Base-by-base conservation (phyloP, 2,888 invertebrate genomes). In the Nemotelus pantherinus region DNA sequence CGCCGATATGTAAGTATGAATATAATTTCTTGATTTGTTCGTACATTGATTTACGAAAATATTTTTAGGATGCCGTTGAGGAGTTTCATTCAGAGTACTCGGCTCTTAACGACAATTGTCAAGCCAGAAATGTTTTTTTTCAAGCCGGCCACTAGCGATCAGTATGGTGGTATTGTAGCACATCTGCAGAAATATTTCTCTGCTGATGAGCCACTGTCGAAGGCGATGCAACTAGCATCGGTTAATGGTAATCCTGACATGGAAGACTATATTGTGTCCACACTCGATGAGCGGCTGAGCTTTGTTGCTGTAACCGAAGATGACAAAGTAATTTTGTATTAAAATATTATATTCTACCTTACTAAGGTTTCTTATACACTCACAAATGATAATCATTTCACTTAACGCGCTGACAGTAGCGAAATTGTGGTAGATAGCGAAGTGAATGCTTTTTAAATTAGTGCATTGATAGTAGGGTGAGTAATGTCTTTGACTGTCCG, bases 131-230 rank as follows among this genome's bases (percentile, higher is more conserved):
- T 43, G 41, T 70, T 70, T 43, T 41, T 3, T 3, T 70, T 55
- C 55, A 53, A 53, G 10, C 55, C 41, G 55, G 39, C 55, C 10
- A 43, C 10, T 9, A 2, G 43, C 10, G 41, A 53, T 70, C 70
- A 55, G 6, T 55, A 70, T 43, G 10, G 6, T 9, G 70, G 41
- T 3, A 55, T 70, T 4, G 7, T 70, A 3, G 41, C 41, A 43
- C 55, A 70, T 43, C 44, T 70, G 43, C 43, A 70, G 39, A 55
- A 6, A 3, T 55, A 55, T 55, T 70, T 70, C 55, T 70, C 55
- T 53, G 9, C 9, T 3, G 70, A 70, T n/a, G 70, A 70, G 10
- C 70, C 70, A 55, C 53, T 70, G 7, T 70, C 70, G 7, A 70
- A 70, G 44, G 70, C 70, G 39, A 44, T 43, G 25, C 2, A 41